A percentile compares a stretch with the other conserved stretches of the same genome.
Evolutionary conservation across 2,797 vertebrate genomes (phyloP).

Genomic region (Schizothorax lantsangensis): DNA sequence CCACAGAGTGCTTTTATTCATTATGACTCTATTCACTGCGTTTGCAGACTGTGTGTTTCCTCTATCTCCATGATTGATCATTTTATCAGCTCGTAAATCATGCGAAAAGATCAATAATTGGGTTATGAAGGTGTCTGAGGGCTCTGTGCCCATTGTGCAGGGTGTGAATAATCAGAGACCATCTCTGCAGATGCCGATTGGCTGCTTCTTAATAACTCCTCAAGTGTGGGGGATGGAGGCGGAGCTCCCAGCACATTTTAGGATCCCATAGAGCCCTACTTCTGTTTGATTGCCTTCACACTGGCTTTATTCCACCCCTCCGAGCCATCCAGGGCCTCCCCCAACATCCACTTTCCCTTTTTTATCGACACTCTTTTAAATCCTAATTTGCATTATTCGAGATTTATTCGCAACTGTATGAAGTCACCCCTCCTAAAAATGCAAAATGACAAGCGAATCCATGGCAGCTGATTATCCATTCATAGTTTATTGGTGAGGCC

Average conservation of each 20-base stretch:
- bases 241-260: slow-evolving; percentile 64
- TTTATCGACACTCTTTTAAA: slow-evolving; percentile 35
- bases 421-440: slow-evolving; percentile 2
- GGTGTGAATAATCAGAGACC: slow-evolving; percentile 63
- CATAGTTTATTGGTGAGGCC: slow-evolving; percentile 19
- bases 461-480: slow-evolving; percentile 13
- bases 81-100: slow-evolving; percentile 62
- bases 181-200: slow-evolving; percentile 57
- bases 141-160: slow-evolving; percentile 57
- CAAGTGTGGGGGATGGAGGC: slow-evolving; percentile 63
- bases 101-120: slow-evolving; percentile 56
- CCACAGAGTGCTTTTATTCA: slow-evolving; percentile 33
- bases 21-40: slow-evolving; percentile 41
- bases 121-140: slow-evolving; percentile 53
- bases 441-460: slow-evolving; percentile 14
- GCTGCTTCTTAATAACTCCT: slow-evolving; percentile 60
- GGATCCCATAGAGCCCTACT: slow-evolving; percentile 66
- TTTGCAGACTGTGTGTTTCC: slow-evolving; percentile 19
- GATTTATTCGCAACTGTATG: slow-evolving; percentile 33
- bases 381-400: slow-evolving; percentile 57
- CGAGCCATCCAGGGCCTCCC: slow-evolving; percentile 64
- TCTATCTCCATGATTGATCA: slow-evolving; percentile 52
- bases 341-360: slow-evolving; percentile 51
- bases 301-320: slow-evolving; percentile 70
- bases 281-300: slow-evolving; percentile 71